phyloP scores from a whole-genome alignment of 2,797 vertebrate species.

The Glossophaga mutica region DNA sequence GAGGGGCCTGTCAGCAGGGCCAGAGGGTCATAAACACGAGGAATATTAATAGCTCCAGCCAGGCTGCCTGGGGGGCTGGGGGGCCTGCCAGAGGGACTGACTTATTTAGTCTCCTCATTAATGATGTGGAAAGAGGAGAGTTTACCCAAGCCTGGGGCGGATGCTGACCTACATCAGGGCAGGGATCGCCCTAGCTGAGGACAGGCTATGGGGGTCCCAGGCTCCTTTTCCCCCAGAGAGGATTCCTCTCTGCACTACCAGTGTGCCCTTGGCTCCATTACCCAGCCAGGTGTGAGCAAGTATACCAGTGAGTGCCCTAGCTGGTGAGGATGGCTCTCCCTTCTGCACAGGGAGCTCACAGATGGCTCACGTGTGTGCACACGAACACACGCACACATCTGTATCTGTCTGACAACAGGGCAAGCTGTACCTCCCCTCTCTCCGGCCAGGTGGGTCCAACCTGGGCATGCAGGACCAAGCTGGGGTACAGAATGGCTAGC shows the following conservation, averaged over 20 bases:
- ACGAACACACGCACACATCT: neutral
- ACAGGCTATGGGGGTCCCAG: neutral
- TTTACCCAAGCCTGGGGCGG: conserved; percentile 23
- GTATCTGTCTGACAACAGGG: neutral
- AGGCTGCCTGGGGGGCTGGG: conserved; percentile 26
- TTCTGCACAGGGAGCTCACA: neutral
- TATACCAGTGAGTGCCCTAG: too few species aligned
- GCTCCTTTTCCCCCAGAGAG: neutral
- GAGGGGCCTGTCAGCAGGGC: conserved; percentile 41
- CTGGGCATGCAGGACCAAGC: neutral
- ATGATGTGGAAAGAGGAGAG: conserved; percentile 50
- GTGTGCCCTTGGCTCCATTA: neutral
- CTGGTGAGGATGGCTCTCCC: neutral
- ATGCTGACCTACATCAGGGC: conserved; percentile 51
- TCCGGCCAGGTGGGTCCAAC: neutral
- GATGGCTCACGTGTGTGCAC: neutral
- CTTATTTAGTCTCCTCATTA: conserved; percentile 67
- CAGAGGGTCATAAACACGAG: conserved; percentile 61
- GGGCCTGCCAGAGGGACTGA: conserved; percentile 47
- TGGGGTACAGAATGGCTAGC: neutral
- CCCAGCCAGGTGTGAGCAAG: neutral
- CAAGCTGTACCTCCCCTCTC: neutral
- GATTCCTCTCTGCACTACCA: neutral
- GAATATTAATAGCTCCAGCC: conserved; percentile 57
- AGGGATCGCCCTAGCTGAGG: conserved; percentile 33